Evolutionary conservation across 2,888 invertebrate genomes (phyloP).

Genomic region (Diarsia dahlii): DNA sequence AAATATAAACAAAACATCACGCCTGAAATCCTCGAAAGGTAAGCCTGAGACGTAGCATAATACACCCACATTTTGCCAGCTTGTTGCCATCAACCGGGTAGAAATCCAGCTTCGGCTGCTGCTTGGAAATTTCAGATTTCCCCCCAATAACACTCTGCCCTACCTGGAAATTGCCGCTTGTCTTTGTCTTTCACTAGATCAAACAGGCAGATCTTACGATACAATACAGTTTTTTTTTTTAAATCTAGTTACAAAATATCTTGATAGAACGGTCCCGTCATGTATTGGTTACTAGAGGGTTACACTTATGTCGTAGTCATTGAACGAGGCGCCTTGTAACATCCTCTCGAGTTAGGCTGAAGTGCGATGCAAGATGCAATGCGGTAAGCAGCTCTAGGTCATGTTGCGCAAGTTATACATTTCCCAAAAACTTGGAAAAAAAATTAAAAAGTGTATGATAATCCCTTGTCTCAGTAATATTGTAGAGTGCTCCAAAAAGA

Average conservation of each 20-base stretch:
- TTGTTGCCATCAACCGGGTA: background rate
- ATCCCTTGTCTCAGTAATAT: constrained; percentile 4
- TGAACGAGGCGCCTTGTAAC: constrained; percentile 3
- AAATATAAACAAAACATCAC: background rate
- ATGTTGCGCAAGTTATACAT: background rate
- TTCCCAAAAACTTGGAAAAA: constrained; percentile 1
- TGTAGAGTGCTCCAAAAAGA: constrained; percentile 18
- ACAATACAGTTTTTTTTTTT: background rate
- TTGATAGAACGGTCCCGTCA: background rate
- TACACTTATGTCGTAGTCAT: background rate
- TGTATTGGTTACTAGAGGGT: background rate
- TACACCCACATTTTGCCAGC: background rate
- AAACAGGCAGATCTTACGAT: background rate
- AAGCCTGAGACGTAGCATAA: no score
- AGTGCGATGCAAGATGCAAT: background rate
- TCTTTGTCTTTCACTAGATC: background rate
- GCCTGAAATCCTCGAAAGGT: background rate
- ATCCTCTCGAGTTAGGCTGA: constrained; percentile 32
- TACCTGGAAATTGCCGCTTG: background rate
- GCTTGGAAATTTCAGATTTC: background rate
- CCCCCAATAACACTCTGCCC: background rate
- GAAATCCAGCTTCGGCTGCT: background rate
- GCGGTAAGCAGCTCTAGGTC: background rate
- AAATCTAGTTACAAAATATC: background rate
- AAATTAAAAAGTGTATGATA: background rate